Base-by-base conservation (phyloP, 2,797 vertebrate genomes). In the Poeciliopsis infans region DNA sequence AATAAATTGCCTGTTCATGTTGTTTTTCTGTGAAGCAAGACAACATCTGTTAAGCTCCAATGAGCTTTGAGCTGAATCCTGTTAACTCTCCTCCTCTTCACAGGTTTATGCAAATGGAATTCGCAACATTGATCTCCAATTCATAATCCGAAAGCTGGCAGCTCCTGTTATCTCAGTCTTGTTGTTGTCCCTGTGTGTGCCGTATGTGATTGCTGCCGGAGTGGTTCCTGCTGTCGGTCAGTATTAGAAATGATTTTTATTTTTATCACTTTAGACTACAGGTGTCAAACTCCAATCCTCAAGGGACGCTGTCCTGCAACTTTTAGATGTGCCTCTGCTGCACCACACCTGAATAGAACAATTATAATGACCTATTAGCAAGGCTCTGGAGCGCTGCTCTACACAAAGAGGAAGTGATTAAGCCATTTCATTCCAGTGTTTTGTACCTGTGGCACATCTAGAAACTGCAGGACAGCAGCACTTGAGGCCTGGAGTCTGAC, bases 31-130 rank as follows among this genome's bases (percentile, higher is more conserved):
- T 25, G 12, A 68, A 39, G 10, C 64, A 31, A 31, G 31, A 31
- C 31, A 31, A 31, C 31, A 31, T 31, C 31, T 31, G 31, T 31
- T 31, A 31, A 31, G 31, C 31, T 2, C 31, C 31, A 31, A 31
- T 1, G 33, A 31, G 12, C 33, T n/a, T 64, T 51, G 33, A 41
- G 12, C 75, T 45, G 18, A 41, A 12, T 41, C 39, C 66, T 68
- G 66, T 68, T 68, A 25, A 43, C 66, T 43, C 39, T n/a, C 2
- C 0, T 2, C 49, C 39, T 45, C 53, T 59, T 53, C n/a, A 83
- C 70, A 99, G 98, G 98, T 99, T 73, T 99, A 99, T 70, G 98
- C 98, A 86, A 99, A 99, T 49, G 98, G 98, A 1, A 99, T 99
- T 91, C 97, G 98, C 80, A 99, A 99, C 95, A 99, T 99, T 51